Conservation (phyloP, 2,797 vertebrate species). For the Gadopsis bispinosus region DNA sequence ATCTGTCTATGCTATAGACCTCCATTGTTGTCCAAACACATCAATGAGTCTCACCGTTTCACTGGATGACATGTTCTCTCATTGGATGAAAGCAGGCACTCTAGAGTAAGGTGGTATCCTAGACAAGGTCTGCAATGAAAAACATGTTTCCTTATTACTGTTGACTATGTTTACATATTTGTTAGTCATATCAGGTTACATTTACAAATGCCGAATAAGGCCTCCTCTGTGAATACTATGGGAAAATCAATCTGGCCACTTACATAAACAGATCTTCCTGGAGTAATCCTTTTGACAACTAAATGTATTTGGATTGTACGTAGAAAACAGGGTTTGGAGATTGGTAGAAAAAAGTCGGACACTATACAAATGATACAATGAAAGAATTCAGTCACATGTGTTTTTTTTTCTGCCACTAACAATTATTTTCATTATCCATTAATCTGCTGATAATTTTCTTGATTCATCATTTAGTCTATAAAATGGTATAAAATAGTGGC, state of each 20-base stretch:
- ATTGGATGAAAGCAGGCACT: not conserved
- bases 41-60: no score
- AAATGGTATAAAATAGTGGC: no score
- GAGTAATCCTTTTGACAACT: not conserved
- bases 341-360: not conserved
- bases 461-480: no score
- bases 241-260: not conserved
- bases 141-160: not conserved
- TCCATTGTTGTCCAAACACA: not conserved
- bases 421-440: no score
- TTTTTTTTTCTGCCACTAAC: no score
- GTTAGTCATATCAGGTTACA: not conserved
- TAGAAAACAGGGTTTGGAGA: not conserved
- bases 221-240: not conserved
- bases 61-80: not conserved
- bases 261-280: not conserved
- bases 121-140: not conserved
- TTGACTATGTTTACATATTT: not conserved
- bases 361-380: not conserved
- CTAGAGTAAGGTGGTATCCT: no score
- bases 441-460: no score
- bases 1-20: not conserved
- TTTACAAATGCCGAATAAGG: not conserved
- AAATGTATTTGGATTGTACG: not conserved
- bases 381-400: no score